phyloP scores from a whole-genome alignment of 2,113 vertebrate genomes.

The Calypte anna region DNA sequence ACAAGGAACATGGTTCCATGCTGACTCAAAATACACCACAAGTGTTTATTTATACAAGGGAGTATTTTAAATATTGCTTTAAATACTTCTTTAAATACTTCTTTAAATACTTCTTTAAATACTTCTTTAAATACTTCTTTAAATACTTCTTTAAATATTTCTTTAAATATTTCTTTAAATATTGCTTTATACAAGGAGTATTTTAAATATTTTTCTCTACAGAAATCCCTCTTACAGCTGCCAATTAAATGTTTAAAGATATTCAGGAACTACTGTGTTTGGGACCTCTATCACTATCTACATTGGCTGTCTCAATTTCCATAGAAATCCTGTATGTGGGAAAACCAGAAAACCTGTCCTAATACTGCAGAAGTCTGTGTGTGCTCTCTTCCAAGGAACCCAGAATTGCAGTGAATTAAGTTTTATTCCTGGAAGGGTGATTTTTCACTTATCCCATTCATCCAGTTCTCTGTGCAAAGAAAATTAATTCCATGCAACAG shows the following conservation, averaged over 20 bases:
- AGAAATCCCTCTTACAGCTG: not conserved
- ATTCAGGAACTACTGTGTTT: not conserved
- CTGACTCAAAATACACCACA: not conserved
- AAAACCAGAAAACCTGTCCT: not conserved
- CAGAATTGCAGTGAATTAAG: not conserved
- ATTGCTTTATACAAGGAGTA: not conserved
- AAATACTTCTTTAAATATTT: too few relatives aligned
- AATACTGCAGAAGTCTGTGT: not conserved
- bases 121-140: not conserved
- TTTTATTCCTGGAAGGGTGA: not conserved
- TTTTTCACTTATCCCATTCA: slow-evolving; percentile 3
- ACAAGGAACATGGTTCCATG: not conserved
- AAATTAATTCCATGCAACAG: not conserved
- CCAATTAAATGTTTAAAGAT: not conserved
- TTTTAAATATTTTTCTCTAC: not conserved
- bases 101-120: not conserved
- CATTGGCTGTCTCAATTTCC: not conserved
- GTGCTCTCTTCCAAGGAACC: not conserved
- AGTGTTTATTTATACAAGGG: not conserved
- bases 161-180: too few relatives aligned
- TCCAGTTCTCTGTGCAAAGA: not conserved
- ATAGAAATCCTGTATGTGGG: not conserved
- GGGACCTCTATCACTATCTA: not conserved
- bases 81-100: not conserved
- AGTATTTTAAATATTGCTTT: not conserved